phyloP scores from a whole-genome alignment of 2,113 vertebrate genomes.

The Sinocyclocheilus anshuiensis region DNA sequence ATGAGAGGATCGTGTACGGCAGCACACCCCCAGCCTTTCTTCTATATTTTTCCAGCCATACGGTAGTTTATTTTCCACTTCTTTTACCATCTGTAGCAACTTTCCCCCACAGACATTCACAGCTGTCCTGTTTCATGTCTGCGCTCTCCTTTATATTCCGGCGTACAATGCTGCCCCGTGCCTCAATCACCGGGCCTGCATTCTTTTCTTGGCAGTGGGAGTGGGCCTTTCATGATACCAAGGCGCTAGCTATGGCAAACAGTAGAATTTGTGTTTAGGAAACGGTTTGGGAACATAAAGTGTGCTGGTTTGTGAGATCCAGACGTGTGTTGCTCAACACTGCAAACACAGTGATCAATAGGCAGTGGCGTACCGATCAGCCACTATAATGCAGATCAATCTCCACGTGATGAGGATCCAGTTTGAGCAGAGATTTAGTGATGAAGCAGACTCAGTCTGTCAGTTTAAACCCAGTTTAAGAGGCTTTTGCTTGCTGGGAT shows the following conservation, averaged over 20 bases:
- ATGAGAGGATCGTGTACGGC: constrained; percentile 46
- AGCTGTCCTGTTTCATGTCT: constrained; percentile 81
- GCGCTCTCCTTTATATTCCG: constrained; percentile 64
- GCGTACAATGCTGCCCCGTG: constrained; percentile 54
- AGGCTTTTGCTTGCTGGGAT: constrained; percentile 25
- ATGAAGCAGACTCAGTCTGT: neutral
- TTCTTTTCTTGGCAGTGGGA: constrained; percentile 43
- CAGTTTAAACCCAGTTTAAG: constrained; percentile 9
- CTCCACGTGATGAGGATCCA: constrained; percentile 26
- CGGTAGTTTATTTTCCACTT: constrained; percentile 67
- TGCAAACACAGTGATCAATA: constrained; percentile 34
- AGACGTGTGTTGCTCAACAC: constrained; percentile 25
- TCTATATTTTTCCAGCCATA: constrained; percentile 66
- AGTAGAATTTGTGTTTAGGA: neutral
- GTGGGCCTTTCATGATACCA: constrained; percentile 42
- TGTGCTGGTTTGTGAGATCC: neutral
- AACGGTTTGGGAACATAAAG: neutral
- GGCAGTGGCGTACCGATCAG: constrained; percentile 20
- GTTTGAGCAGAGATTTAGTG: constrained; percentile 28
- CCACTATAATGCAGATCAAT: constrained; percentile 44
- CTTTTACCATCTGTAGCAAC: constrained; percentile 78
- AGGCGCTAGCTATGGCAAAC: constrained; percentile 28
- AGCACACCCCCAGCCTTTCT: constrained; percentile 55
- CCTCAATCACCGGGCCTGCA: constrained; percentile 48
- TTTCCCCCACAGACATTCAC: constrained; percentile 80